A percentile compares a stretch with the other conserved stretches of the same genome.
Conservation (phyloP, 2,888 invertebrate genomes). For the Caenorhabditis auriculariae region DNA sequence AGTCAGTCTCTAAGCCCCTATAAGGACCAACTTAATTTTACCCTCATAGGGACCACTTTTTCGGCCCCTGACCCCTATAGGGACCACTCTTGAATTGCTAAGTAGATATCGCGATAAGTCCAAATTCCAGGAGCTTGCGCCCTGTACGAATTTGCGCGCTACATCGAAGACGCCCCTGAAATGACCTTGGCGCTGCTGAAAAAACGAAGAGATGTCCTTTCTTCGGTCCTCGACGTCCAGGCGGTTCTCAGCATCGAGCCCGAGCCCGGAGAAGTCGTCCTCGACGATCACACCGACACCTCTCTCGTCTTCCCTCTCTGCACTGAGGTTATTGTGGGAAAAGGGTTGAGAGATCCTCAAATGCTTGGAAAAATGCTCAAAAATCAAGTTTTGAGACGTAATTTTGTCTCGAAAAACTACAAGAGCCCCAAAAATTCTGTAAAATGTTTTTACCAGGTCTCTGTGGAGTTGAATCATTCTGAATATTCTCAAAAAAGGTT, state of each 20-base stretch:
- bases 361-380: not conserved
- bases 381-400: not conserved
- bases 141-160: constrained; percentile 43
- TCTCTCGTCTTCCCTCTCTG: constrained; percentile 22
- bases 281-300: constrained; percentile 19
- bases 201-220: constrained; percentile 40
- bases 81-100: too few species aligned
- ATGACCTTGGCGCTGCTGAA: constrained; percentile 40
- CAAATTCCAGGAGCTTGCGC: constrained; percentile 39
- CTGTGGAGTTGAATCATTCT: too few species aligned
- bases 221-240: constrained; percentile 37
- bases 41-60: too few species aligned
- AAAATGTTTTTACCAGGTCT: too few species aligned
- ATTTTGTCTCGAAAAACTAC: too few species aligned
- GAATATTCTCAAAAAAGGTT: too few species aligned
- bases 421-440: too few species aligned
- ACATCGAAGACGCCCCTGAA: constrained; percentile 32
- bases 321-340: not conserved
- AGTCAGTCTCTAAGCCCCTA: too few species aligned
- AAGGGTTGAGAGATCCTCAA: not conserved
- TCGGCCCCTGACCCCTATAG: too few species aligned
- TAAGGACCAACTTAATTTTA: too few species aligned
- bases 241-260: constrained; percentile 23
- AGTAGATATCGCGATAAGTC: too few species aligned
- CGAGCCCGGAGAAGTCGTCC: constrained; percentile 6